A percentile compares a stretch with the other conserved stretches of the same genome.
Evolutionary conservation across 2,888 invertebrate species (phyloP).

Genomic region (Synanthedon myopaeformis): DNA sequence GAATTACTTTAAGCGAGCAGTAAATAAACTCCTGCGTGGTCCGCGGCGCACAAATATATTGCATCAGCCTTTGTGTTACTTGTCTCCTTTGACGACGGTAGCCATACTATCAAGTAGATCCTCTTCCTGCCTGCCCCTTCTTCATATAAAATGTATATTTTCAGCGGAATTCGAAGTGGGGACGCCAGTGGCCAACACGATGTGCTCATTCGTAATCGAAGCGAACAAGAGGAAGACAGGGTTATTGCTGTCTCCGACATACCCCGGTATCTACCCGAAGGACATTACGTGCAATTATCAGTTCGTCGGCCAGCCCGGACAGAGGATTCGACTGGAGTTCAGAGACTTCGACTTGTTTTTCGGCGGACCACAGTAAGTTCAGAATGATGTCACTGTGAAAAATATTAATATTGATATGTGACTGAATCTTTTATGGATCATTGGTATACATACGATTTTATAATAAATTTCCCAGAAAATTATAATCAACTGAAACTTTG

Average conservation of each 20-base stretch:
- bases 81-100: background rate
- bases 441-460: no score
- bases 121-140: background rate
- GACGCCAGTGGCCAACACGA: conserved; percentile 84
- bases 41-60: no score
- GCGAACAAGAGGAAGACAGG: conserved; percentile 82
- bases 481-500: no score
- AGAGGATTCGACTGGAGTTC: conserved; percentile 95
- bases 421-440: no score
- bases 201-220: conserved; percentile 91
- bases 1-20: no score
- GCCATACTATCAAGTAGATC: conserved; percentile 12
- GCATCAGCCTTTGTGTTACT: no score
- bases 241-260: conserved; percentile 94
- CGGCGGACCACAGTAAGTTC: conserved; percentile 96
- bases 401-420: no score
- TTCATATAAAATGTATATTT: background rate
- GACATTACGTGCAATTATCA: conserved; percentile 93
- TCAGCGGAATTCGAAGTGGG: conserved; percentile 94
- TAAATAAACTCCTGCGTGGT: no score
- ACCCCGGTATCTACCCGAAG: conserved; percentile 99
- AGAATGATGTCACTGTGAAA: background rate
- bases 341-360: conserved; percentile 98
- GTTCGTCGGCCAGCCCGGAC: conserved; percentile 89
- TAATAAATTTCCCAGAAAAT: no score